Base-by-base conservation (phyloP, 2,797 vertebrate genomes). In the Xyrichtys novacula region DNA sequence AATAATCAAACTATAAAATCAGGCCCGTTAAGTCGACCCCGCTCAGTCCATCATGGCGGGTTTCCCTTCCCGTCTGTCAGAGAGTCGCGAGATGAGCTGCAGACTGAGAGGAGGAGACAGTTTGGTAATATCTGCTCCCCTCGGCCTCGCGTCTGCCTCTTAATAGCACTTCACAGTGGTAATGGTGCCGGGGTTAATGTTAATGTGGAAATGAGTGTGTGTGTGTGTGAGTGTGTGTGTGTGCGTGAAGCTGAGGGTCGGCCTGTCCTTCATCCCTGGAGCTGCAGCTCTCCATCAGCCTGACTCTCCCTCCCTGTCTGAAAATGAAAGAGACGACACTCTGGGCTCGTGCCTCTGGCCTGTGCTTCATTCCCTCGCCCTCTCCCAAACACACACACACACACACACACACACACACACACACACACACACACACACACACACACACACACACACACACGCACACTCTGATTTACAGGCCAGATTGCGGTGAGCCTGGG, bases 181-280 rank as follows among this genome's bases (percentile, higher is more conserved):
- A 84, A 87, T 85, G 76, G 81, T 55, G 65, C 73, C 59, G 63
- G 54, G 88, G 85, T 89, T 90, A 88, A 90, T 82, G 74, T 60
- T 78, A 67, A 84, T 84, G 76, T 84, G 74, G 67, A 72, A 74
- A 76, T 70, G 44, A 78, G 56, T 73, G 2, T 25, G 20, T 34
- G 54, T 25, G 57, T 53, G 50, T 60, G 63, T 69, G 75, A 29
- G 46, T 52, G 46, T 58, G 68, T 68, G 71, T 36, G 50, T 50
- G 56, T 66, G 65, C 36, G 53, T 78, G 56, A 61, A 39, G 36
- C 59, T 34, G 48, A 23, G 70, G 68, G 72, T 74, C 40, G 50
- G 68, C 66, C 64, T 16, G 80, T 87, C 88, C 82, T 89, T 85
- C 86, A 84, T 82, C 82, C 64, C 71, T 17, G 11, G 42, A 82